Evolutionary conservation across 2,888 invertebrate genomes (phyloP).

Genomic region (Chymomyza amoena): DNA sequence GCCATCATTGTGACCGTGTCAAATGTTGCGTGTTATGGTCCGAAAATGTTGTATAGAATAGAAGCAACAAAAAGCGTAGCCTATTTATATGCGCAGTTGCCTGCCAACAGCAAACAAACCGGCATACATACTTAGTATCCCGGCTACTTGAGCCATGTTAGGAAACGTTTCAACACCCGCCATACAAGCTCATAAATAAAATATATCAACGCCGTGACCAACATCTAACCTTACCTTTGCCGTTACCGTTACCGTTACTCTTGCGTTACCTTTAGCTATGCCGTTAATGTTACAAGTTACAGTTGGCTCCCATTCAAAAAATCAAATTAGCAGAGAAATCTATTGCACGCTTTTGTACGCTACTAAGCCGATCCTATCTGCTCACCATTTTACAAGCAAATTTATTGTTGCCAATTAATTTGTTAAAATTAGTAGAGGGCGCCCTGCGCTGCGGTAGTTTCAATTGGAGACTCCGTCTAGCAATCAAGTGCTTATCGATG

Average conservation of each 20-base stretch:
- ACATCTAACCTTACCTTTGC: neutral
- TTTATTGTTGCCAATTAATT: conserved; percentile 77
- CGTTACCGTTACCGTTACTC: neutral
- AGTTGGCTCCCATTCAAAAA: conserved; percentile 54
- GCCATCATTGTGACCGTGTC: conserved; percentile 48
- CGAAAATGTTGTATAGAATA: conserved; percentile 67
- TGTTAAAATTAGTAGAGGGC: conserved; percentile 74
- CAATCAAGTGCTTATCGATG: conserved; percentile 70
- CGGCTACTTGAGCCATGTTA: neutral
- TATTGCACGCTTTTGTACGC: conserved; percentile 35
- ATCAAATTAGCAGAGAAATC: conserved; percentile 69
- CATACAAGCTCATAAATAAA: conserved; percentile 70
- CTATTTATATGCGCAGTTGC: conserved; percentile 3
- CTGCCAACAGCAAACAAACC: neutral
- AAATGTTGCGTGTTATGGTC: conserved; percentile 70
- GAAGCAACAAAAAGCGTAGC: conserved; percentile 27
- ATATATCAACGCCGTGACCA: conserved; percentile 35
- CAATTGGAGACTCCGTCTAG: conserved; percentile 41
- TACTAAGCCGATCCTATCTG: conserved; percentile 54
- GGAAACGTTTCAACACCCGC: conserved; percentile 55
- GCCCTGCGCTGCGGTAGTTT: conserved; percentile 60
- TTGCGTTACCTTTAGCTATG: neutral
- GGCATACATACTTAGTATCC: neutral
- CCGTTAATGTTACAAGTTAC: neutral
- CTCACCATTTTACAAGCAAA: conserved; percentile 66